Base-by-base conservation (phyloP, 1,140 invertebrate species). In the Drosophila nigrodunni region DNA sequence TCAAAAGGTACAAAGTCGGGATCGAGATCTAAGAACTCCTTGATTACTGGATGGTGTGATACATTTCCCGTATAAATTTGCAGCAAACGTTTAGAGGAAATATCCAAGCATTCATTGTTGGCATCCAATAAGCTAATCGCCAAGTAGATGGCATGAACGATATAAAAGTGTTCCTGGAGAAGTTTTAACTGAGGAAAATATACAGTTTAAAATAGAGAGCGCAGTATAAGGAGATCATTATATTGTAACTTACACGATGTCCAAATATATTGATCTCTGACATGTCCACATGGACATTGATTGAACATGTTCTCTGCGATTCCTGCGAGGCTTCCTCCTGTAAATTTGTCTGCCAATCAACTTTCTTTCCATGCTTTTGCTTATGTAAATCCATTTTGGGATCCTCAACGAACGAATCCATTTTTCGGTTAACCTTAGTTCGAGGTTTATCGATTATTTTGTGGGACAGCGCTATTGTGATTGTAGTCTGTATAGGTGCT, bases 401-500 rank as follows among this genome's bases (percentile, higher is more conserved):
- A 3, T 74, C 65, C 6, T 21, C 35, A 8, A 11, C 8, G 9
- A 60, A 44, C 7, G 34, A 41, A 9, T 47, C 30, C 1, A 11
- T 6, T 11, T 41, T 43, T 8, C 9, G 43, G 10, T 25, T 2
- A n/a, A 37, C 7, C 8, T 11, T 44, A 13, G 2, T 0, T 15
- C 13, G 4, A 0, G 11, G 10, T 52, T 41, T n/a, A 4, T 79
- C 64, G 0, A 30, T 13, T 6, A 18, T 2, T 18, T 85, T 89
- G 9, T 83, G 55, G 0, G 90, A 90, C 15, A 87, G 3, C 0
- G 81, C 89, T 39, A 91, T 34, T 1, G 95, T 95, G 10, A 94
- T 93, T 54, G 93, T 95, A 3, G 95, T 93, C 7, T 94, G 93
- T 0, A 95, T 88, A 15, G 94, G 94, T 68, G 93, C 68, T 3